Evolutionary conservation across 1,140 invertebrate genomes (phyloP).

Genomic region (Drosophila melanica): DNA sequence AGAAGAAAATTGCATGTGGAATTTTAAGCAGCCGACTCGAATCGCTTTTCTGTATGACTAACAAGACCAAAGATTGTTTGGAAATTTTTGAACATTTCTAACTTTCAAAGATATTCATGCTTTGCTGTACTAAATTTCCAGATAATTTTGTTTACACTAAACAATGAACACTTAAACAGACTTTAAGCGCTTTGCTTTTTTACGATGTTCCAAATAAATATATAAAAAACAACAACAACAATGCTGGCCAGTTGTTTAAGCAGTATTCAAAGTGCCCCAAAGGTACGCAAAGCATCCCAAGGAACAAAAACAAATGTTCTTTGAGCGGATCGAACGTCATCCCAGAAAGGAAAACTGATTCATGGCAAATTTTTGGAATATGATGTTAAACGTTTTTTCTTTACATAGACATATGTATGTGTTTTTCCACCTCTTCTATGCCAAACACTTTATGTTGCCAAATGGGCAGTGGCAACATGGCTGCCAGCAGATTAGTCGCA

Average conservation of each 20-base stretch:
- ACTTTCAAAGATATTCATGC: neutral
- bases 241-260: slow-evolving; percentile 34
- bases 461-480: slow-evolving; percentile 3
- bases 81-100: too few species aligned
- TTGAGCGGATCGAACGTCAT: neutral
- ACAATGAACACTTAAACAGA: slow-evolving; percentile 72
- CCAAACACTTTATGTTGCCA: slow-evolving; percentile 38
- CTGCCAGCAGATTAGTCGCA: neutral
- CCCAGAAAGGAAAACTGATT: slow-evolving; percentile 26
- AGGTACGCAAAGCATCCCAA: slow-evolving; percentile 29
- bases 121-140: slow-evolving; percentile 27
- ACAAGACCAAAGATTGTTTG: neutral
- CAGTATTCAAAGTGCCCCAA: slow-evolving; percentile 40
- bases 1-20: too few species aligned
- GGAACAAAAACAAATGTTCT: neutral
- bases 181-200: slow-evolving; percentile 68
- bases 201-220: slow-evolving; percentile 75
- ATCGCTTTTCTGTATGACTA: too few species aligned
- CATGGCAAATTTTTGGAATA: slow-evolving; percentile 35
- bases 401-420: neutral
- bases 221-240: slow-evolving; percentile 44
- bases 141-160: slow-evolving; percentile 61
- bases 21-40: too few species aligned
- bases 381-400: slow-evolving; percentile 14
- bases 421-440: too few species aligned